Base-by-base conservation (phyloP, 2,888 invertebrate genomes). In the Heliconius ismenius region DNA sequence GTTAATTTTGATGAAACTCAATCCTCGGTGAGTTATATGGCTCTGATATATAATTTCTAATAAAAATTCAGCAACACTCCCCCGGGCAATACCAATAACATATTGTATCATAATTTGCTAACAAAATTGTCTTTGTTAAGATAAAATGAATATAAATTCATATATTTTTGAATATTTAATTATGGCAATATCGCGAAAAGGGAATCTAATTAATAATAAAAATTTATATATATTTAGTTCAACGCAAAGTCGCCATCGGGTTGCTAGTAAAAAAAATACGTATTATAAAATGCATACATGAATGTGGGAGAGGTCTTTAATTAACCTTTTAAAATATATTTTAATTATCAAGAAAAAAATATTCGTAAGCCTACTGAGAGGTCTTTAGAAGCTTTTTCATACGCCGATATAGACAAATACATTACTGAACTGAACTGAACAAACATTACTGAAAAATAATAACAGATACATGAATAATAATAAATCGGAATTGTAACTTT, bases 51-150 rank as follows among this genome's bases (percentile, higher is more conserved):
- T 79, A 79, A 79, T 79, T 32, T 70, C 75, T 77, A 77, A 79
- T 79, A 79, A 79, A 77, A 77, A 79, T 77, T 77, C 77, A 75
- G 65, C 54, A n/a, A 75, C 64, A 65, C 77, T 77, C 68, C 67
- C 77, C 7, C 32, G 74, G 70, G 64, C 28, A 26, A 60, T 65
- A 58, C 64, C 58, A 58, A 70, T 70, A 58, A 70, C 32, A 64
- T 43, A 49, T 49, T 64, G 28, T 74, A 64, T 63, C 15, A 64
- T 74, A 74, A 73, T 26, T 74, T 63, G n/a, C 15, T 28, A n/a
- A 49, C 63, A 74, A 74, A 74, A 49, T 74, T 74, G 58, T 58
- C 32, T 58, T 58, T 36, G 70, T 32, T 32, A 24, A 32, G 3
- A 58, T 15, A 36, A 58, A 54, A 58, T 9, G n/a, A 24, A 24